Evolutionary conservation across 2,797 vertebrate genomes (phyloP).

Genomic region (Hirundo rustica): DNA sequence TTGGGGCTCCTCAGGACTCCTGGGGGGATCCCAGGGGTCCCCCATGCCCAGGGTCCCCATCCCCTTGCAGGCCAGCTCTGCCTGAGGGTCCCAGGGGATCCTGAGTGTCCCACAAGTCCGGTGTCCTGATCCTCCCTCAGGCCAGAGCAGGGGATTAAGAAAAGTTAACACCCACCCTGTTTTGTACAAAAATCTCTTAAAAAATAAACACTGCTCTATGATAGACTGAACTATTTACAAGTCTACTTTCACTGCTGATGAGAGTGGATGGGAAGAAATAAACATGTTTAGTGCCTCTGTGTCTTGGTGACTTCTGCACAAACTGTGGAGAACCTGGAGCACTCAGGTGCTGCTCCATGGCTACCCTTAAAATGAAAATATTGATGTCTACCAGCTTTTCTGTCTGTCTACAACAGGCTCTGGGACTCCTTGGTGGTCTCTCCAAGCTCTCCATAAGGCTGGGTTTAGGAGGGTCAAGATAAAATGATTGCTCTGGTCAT

Average conservation of each 20-base stretch:
- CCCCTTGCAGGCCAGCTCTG: neutral
- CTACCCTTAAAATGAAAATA: neutral
- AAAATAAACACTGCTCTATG: neutral
- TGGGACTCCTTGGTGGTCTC: too few relatives aligned
- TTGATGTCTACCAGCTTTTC: neutral
- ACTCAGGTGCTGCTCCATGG: neutral
- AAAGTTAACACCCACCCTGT: neutral
- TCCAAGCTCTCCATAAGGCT: neutral
- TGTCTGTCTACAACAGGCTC: neutral
- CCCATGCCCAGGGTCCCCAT: neutral
- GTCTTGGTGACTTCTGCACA: neutral
- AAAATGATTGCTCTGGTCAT: neutral
- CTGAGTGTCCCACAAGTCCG: neutral
- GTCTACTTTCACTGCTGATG: neutral
- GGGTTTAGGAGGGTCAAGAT: neutral
- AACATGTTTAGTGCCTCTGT: neutral
- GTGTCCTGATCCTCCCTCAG: neutral
- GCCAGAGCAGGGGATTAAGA: neutral
- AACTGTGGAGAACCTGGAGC: neutral
- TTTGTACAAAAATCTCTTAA: neutral
- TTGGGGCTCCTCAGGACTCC: neutral
- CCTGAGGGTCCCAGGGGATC: neutral
- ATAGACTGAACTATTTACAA: neutral
- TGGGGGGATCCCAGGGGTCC: too few relatives aligned
- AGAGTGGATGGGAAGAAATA: neutral